Evolutionary conservation across 2,797 vertebrate species (phyloP).

Genomic region (Anas capensis): DNA sequence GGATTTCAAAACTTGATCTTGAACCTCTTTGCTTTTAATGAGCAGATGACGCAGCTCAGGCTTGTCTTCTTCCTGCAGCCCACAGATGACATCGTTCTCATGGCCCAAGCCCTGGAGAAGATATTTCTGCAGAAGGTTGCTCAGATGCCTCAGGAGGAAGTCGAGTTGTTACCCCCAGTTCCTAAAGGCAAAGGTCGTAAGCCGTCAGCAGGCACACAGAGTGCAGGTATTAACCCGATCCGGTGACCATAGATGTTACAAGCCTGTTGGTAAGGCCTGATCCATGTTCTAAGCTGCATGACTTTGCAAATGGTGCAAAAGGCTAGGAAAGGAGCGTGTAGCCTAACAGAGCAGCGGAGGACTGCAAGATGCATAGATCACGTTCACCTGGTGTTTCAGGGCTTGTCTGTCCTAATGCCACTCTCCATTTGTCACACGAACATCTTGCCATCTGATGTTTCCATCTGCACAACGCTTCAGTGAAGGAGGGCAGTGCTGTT

Average conservation of each 20-base stretch:
- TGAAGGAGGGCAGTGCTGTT: background rate
- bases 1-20: background rate
- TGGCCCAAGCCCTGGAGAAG: constrained; percentile 97
- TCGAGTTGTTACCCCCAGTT: constrained; percentile 86
- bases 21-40: background rate
- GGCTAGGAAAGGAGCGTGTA: background rate
- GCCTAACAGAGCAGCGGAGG: background rate
- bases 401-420: background rate
- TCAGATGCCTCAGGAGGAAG: constrained; percentile 92
- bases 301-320: background rate
- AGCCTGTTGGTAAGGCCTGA: background rate
- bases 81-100: constrained; percentile 97
- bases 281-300: background rate
- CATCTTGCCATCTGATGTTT: background rate
- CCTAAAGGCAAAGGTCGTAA: constrained; percentile 90
- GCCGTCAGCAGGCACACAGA: constrained; percentile 71
- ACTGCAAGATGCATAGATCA: background rate
- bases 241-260: rapidly evolving
- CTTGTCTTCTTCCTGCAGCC: constrained; percentile 81
- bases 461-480: background rate
- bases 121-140: constrained; percentile 95
- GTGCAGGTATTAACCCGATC: constrained; percentile 66
- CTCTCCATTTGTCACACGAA: background rate
- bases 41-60: background rate
- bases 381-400: background rate